Conservation (phyloP, 2,797 vertebrate species). For the Sylvilagus floridanus region DNA sequence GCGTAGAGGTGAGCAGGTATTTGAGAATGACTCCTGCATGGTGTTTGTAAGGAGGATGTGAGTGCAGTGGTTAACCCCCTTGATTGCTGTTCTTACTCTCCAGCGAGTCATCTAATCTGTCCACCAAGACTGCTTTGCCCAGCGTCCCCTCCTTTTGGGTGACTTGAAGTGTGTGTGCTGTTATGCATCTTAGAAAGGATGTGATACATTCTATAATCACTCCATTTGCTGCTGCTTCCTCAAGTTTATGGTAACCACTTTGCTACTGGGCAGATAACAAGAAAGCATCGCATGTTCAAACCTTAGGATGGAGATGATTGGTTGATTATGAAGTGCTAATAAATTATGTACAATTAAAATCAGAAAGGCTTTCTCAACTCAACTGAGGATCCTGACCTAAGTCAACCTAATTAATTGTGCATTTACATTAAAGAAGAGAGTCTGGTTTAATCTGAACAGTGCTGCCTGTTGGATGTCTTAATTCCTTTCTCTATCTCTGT, state of each 20-base stretch:
- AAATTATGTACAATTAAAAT: background rate
- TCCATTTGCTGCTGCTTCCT: constrained; percentile 50
- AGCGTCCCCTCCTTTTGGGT: background rate
- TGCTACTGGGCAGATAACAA: constrained; percentile 35
- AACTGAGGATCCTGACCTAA: constrained; percentile 29
- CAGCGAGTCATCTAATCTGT: background rate
- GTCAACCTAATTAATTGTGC: background rate
- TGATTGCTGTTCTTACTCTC: constrained; percentile 44
- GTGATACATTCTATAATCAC: constrained; percentile 36
- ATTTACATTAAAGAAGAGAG: background rate
- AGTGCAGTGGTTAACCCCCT: background rate
- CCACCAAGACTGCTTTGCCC: background rate
- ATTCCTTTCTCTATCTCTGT: background rate
- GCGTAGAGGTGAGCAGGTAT: constrained; percentile 20
- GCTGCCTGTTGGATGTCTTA: background rate
- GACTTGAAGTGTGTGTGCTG: constrained; percentile 29
- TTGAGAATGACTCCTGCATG: background rate
- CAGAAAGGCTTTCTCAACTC: background rate
- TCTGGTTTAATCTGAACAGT: background rate
- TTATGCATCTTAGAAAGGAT: constrained; percentile 55
- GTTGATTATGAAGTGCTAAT: background rate
- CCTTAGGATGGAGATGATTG: background rate
- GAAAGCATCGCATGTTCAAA: background rate
- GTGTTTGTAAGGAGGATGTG: background rate
- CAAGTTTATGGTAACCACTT: constrained; percentile 26